Conservation (phyloP, 2,113 vertebrate genomes). For the Notechis scutatus region DNA sequence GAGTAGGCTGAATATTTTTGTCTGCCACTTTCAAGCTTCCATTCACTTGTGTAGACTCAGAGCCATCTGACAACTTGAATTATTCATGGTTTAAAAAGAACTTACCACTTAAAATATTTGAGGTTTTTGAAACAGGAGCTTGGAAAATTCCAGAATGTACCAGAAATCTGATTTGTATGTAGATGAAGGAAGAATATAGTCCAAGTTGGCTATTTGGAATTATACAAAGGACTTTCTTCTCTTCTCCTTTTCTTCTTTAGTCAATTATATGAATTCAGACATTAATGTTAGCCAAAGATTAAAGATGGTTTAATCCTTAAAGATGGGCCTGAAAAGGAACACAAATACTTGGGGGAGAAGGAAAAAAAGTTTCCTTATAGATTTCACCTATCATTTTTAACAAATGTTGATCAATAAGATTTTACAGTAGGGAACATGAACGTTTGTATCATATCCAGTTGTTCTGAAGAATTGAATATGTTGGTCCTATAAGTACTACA, state of each 20-base stretch:
- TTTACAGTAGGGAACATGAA: not conserved
- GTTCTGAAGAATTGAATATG: not conserved
- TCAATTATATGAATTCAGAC: not conserved
- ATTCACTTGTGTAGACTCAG: not conserved
- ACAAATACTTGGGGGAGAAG: too few relatives aligned
- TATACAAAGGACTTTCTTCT: not conserved
- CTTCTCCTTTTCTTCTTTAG: not conserved
- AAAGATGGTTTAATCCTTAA: not conserved
- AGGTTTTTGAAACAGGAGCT: not conserved
- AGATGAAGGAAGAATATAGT: not conserved
- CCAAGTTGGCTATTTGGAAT: not conserved
- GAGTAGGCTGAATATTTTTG: not conserved
- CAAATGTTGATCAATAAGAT: not conserved
- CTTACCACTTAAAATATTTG: not conserved
- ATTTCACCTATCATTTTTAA: not conserved
- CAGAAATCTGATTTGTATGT: not conserved
- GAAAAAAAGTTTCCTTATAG: not conserved
- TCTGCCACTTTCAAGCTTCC: slow-evolving; percentile 21
- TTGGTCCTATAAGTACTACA: not conserved
- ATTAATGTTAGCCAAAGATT: not conserved
- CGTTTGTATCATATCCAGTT: not conserved
- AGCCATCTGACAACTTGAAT: slow-evolving; percentile 22
- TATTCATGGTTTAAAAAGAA: not conserved
- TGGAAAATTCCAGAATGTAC: not conserved
- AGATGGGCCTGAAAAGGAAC: not conserved